These are phyloP conservation scores for Enteromius afrohamiltoni DNA, from an alignment of 2,797 vertebrate species.

Conservation along the genomic window DNA sequence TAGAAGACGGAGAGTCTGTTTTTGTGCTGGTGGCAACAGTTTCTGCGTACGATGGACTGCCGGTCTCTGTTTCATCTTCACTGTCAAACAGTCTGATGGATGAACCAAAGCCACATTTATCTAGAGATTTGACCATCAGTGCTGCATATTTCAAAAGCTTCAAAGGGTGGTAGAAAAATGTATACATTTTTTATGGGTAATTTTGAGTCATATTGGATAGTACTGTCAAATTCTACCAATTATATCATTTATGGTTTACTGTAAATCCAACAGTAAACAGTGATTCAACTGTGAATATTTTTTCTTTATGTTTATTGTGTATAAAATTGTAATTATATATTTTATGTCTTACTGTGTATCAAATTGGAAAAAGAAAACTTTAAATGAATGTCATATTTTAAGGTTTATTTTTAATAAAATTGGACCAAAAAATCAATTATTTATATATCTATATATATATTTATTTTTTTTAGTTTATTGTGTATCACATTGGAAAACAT, in stretches of 20 bases:
- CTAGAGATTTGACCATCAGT: neutral
- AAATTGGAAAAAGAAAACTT: neutral
- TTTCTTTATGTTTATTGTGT: neutral
- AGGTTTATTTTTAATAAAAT: no score
- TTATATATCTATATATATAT: no score
- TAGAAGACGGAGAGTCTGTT: neutral
- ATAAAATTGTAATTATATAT: neutral
- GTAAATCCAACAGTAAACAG: neutral
- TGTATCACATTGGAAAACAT: neutral
- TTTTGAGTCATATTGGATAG: neutral
- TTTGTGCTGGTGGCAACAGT: conserved; percentile 4
- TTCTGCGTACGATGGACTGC: neutral
- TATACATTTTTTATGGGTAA: neutral
- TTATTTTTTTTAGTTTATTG: no score
- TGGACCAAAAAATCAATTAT: no score
- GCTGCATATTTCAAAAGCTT: neutral
- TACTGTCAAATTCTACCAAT: neutral
- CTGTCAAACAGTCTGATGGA: conserved; percentile 12
- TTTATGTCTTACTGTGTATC: neutral
- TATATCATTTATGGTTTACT: neutral
- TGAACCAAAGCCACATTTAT: neutral
- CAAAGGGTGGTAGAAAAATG: neutral
- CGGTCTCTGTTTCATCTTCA: neutral
- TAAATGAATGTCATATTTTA: neutral
- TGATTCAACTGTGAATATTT: no score